phyloP scores from a whole-genome alignment of 2,888 invertebrate species.

The Drosophila monieri region DNA sequence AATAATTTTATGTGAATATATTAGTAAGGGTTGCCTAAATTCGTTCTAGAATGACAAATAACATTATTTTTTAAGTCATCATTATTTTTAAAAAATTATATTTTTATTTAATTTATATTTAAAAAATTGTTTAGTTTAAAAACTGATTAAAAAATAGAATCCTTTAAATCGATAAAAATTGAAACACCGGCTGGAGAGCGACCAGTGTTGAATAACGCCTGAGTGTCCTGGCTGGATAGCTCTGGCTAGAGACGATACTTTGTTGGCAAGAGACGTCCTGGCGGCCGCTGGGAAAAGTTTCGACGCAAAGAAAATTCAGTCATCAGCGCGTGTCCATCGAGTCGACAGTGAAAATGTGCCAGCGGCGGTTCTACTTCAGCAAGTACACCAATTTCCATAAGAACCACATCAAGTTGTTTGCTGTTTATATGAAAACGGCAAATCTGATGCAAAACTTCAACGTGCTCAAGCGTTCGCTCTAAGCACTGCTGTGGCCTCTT shows the following conservation, averaged over 20 bases:
- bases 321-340: slow-evolving; percentile 67
- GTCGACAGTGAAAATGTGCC: slow-evolving; percentile 82
- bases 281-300: slow-evolving; percentile 13
- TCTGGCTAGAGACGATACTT: not conserved
- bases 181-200: not conserved
- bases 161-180: slow-evolving; percentile 1
- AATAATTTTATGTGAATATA: no score
- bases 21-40: no score
- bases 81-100: no score
- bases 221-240: not conserved
- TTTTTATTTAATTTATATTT: no score
- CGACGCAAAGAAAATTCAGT: slow-evolving; percentile 67
- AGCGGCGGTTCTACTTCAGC: slow-evolving; percentile 82
- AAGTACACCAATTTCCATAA: slow-evolving; percentile 83
- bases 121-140: no score
- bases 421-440: slow-evolving; percentile 84
- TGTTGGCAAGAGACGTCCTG: slow-evolving; percentile 15
- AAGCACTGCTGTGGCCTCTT: slow-evolving; percentile 50
- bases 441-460: slow-evolving; percentile 83
- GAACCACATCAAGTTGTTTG: slow-evolving; percentile 83
- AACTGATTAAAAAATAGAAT: not conserved
- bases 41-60: no score
- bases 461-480: slow-evolving; percentile 81
- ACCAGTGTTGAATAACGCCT: not conserved
- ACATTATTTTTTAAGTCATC: no score